These are phyloP conservation scores for Myiothlypis coronata DNA, from an alignment of 2,797 vertebrate genomes.

Conservation along the genomic window DNA sequence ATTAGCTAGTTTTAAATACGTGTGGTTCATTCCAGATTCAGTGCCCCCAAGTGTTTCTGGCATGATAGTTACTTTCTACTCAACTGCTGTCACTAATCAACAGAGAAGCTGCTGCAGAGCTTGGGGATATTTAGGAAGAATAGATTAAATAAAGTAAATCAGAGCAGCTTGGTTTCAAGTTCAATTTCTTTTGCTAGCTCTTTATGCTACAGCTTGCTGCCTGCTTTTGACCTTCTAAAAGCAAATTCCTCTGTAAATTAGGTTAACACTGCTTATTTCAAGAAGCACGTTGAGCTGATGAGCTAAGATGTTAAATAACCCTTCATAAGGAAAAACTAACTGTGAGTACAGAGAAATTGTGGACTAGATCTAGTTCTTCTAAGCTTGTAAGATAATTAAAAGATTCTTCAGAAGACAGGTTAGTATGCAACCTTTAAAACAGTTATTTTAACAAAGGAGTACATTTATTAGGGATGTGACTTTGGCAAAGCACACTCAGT, in stretches of 20 bases:
- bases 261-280: constrained; percentile 5
- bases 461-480: background rate
- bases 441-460: background rate
- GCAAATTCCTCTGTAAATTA: background rate
- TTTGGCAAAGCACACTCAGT: background rate
- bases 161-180: background rate
- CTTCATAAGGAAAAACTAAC: background rate
- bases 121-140: background rate
- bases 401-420: background rate
- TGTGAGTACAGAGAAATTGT: background rate
- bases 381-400: background rate
- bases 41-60: background rate
- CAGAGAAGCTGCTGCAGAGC: background rate
- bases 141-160: constrained; percentile 1
- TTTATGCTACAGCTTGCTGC: background rate
- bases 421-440: background rate
- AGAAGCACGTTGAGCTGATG: background rate
- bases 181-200: background rate
- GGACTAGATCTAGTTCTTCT: background rate
- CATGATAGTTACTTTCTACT: background rate
- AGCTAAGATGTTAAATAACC: background rate
- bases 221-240: constrained; percentile 8
- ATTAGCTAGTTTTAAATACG: background rate
- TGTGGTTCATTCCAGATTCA: constrained; percentile 13
- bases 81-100: background rate